These are phyloP conservation scores for Strigamia transsilvanica DNA, from an alignment of 2,888 invertebrate genomes.

Conservation along the genomic window DNA sequence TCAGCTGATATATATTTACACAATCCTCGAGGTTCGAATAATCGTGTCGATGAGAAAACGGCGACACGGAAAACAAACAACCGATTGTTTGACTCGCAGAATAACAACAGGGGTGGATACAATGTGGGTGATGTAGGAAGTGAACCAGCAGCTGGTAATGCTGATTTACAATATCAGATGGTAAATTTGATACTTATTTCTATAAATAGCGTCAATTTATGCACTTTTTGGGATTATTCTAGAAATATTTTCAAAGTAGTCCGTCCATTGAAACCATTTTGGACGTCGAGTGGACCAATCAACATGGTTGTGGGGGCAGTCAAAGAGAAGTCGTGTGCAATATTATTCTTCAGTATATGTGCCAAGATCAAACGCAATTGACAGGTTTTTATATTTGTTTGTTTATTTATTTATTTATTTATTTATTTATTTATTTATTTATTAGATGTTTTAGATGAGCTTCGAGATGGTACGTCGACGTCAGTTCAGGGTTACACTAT, in stretches of 20 bases:
- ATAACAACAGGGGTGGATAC: slow-evolving; percentile 50
- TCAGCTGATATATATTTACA: slow-evolving; percentile 51
- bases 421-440: slow-evolving; percentile 6
- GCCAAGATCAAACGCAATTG: slow-evolving; percentile 48
- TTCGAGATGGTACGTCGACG: slow-evolving; percentile 48
- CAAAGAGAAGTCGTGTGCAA: slow-evolving; percentile 11
- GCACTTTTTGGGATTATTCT: neutral
- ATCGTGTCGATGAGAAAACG: slow-evolving; percentile 41
- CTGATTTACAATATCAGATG: slow-evolving; percentile 50
- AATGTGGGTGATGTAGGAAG: slow-evolving; percentile 52
- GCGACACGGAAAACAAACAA: slow-evolving; percentile 30
- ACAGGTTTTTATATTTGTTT: neutral
- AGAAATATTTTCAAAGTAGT: slow-evolving; percentile 50
- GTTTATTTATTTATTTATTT: neutral
- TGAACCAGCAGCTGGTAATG: slow-evolving; percentile 30
- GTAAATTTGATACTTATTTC: slow-evolving; percentile 12
- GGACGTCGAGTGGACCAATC: slow-evolving; percentile 41
- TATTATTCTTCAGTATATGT: slow-evolving; percentile 51
- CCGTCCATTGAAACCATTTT: neutral
- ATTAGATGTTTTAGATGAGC: neutral
- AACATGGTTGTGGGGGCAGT: slow-evolving; percentile 26
- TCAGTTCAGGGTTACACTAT: slow-evolving; percentile 9
- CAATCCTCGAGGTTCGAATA: slow-evolving; percentile 52
- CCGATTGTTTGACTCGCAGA: slow-evolving; percentile 51
- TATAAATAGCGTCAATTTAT: neutral